Evolutionary conservation across 2,888 invertebrate species (phyloP).

Genomic region (Calliphora vomitoria): DNA sequence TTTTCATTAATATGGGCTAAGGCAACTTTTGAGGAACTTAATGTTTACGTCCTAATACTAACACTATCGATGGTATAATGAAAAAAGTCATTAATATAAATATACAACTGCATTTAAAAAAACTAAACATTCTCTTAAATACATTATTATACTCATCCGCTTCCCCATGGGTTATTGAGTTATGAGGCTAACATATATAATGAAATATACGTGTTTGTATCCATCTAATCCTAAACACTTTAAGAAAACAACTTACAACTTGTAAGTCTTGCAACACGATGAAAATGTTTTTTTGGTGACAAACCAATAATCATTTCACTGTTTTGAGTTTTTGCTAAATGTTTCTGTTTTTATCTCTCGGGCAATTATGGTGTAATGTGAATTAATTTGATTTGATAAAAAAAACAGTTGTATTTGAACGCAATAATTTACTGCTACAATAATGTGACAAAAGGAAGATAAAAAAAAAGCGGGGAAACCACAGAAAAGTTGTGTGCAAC

Average conservation of each 20-base stretch:
- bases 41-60: too few species aligned
- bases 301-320: conserved; percentile 4
- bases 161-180: too few species aligned
- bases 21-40: too few species aligned
- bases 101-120: too few species aligned
- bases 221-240: background rate
- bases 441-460: background rate
- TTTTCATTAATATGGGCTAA: too few species aligned
- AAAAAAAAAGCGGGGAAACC: background rate
- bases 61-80: too few species aligned
- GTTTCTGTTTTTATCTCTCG: background rate
- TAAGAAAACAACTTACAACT: background rate
- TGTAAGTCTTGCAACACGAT: background rate
- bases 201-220: background rate
- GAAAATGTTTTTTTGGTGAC: background rate
- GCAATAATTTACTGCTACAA: background rate
- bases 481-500: background rate
- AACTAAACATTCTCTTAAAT: too few species aligned
- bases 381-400: conserved; percentile 20
- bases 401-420: conserved; percentile 27
- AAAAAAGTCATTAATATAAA: too few species aligned
- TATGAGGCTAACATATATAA: background rate
- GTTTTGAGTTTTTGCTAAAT: background rate
- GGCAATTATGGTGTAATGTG: conserved; percentile 3
- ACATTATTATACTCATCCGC: too few species aligned